A percentile compares a stretch with the other conserved stretches of the same genome.
phyloP scores from a whole-genome alignment of 2,113 vertebrate genomes.

The Scatophagus argus region DNA sequence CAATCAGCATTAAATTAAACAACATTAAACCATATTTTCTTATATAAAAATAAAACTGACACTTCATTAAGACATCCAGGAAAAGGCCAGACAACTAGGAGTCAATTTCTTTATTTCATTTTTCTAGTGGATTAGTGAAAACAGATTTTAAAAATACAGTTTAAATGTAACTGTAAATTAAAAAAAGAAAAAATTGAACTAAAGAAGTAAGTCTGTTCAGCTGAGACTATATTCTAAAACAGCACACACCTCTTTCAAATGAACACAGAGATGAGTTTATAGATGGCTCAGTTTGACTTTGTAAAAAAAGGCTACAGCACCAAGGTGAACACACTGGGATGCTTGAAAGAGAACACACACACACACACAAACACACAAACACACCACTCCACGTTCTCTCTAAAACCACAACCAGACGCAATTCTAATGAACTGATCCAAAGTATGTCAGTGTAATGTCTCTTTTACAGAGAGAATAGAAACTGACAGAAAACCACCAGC shows the following conservation, averaged over 20 bases:
- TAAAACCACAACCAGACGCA: constrained; percentile 45
- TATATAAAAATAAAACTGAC: background rate
- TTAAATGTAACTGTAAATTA: fast-evolving
- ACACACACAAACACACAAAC: background rate
- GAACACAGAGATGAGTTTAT: background rate
- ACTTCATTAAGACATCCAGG: background rate
- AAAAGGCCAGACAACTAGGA: background rate
- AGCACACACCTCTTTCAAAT: background rate
- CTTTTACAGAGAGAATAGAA: constrained; percentile 42
- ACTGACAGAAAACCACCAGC: constrained; percentile 48
- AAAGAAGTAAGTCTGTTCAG: too few relatives aligned
- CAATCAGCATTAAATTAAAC: background rate
- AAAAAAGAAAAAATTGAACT: too few relatives aligned
- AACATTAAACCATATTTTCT: background rate
- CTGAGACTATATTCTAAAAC: background rate
- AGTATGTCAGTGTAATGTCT: constrained; percentile 21
- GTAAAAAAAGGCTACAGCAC: constrained; percentile 2
- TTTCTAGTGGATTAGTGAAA: too few relatives aligned
- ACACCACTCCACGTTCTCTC: constrained; percentile 8
- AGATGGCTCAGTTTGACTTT: background rate
- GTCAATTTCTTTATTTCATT: background rate
- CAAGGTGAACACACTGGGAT: background rate
- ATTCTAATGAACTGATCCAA: constrained; percentile 47
- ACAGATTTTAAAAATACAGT: background rate
- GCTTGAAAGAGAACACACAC: background rate